Base-by-base conservation (phyloP, 1,140 invertebrate species). In the Panulirus ornatus region DNA sequence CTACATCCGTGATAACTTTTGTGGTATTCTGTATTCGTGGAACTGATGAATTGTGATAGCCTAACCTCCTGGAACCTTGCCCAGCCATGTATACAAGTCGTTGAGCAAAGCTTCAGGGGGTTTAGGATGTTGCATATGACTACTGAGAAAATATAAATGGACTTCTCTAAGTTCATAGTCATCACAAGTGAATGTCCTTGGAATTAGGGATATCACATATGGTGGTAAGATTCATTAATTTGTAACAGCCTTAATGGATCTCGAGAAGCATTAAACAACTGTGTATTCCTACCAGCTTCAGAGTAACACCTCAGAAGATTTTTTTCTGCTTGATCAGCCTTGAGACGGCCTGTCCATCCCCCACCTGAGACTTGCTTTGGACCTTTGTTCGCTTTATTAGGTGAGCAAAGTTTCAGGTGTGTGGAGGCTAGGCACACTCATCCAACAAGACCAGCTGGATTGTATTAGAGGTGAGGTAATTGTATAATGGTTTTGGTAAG, bases 371-470 rank as follows among this genome's bases (percentile, higher is more conserved):
- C 91, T 92, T 92, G 91, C 91, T 92, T 92, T 88, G 88, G 88
- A 92, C 88, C 91, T 90, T 92, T 92, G 91, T 92, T 92, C 88
- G 88, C 91, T 85, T 44, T 89, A 90, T 90, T 92, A 92, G 91
- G 91, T 92, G 91, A 92, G 91, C 91, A 92, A 92, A 92, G 91
- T 92, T 92, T 92, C 91, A 92, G 91, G 91, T 92, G 91, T 92
- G 91, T 92, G 84, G 88, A 89, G 84, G 91, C 40, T 73, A 44
- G 82, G 88, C 66, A 38, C 83, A 34, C 38, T 58, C 81, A 42
- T 54, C 84, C 22, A 16, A 9, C 66, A 85, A 75, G 83, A 44
- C 63, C 36, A 44, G 19, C 54, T 3, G 11, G 22, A 5, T 22
- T n/a, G n/a, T n/a, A n/a, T n/a, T n/a, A n/a, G n/a, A n/a, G n/a